Evolutionary conservation across 1,140 invertebrate genomes (phyloP), one percentile per base, ranked within the genome.

Genomic region (Monochamus saltuarius): DNA sequence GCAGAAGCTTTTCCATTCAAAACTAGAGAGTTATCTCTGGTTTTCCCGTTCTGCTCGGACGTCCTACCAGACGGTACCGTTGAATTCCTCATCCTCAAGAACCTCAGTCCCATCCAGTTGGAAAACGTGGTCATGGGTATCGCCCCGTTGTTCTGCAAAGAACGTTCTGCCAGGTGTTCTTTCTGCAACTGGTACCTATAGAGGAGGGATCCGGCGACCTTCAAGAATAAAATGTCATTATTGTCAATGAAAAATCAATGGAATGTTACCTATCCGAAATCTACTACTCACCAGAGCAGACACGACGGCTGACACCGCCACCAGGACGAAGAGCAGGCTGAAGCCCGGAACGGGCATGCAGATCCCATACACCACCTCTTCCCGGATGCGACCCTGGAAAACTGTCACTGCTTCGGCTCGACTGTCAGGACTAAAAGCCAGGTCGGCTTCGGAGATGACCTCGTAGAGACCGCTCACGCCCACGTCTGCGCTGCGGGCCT

Each of bases 381-480:
- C 88, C 37, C 87, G 82, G 73, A 93, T 93, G 71, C 89, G 83
- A 19, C 92, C 93, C 75, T 92, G 89, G 75, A 94, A 94, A 0
- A 92, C 89, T 7, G 89, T 91, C 0, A 92, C 90, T 0, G 90
- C 86, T 76, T 93, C 90, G 13, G 86, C 83, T 38, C 86, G 84
- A 16, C 82, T 82, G 62, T 93, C 90, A 0, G 91, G 90, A 66
- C 89, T 91, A 74, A 95, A 96, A n/a, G 90, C 91, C 16, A 96
- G 78, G 75, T 96, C 94, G 9, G 91, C 90, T 76, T 94, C 91
- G 2, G 91, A 93, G 22, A 95, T 93, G n/a, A 96, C 92, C 64
- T 94, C 90, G 75, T 92, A 95, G 38, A 91, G 83, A 1, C 90
- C 91, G 64, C 86, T 90, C 13, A 94, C 92, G 7, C 90, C 92